phyloP scores from a whole-genome alignment of 1,140 invertebrate genomes.

The Homarus americanus region DNA sequence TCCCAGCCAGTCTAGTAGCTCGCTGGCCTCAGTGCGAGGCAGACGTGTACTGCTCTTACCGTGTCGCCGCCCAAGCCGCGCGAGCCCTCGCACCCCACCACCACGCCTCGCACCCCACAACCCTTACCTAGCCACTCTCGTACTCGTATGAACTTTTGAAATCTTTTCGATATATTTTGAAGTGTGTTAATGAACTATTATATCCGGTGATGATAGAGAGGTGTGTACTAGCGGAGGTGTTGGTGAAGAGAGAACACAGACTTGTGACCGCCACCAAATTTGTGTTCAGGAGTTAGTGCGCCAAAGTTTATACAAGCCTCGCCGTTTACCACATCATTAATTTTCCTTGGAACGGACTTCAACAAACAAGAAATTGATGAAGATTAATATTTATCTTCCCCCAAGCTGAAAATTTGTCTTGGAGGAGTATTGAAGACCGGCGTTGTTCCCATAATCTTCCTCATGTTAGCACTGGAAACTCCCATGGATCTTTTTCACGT shows the following conservation, averaged over 20 bases:
- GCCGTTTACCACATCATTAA: background rate
- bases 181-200: background rate
- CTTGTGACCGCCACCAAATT: background rate
- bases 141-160: background rate
- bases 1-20: slow-evolving; percentile 68
- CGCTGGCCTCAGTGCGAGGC: slow-evolving; percentile 53
- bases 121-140: background rate
- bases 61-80: slow-evolving; percentile 1
- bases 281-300: background rate
- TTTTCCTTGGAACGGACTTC: background rate
- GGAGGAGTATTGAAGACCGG: background rate
- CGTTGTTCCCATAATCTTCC: background rate
- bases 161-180: background rate
- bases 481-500: slow-evolving; percentile 70
- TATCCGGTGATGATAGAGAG: background rate
- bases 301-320: background rate
- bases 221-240: background rate
- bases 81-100: background rate
- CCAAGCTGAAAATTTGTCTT: slow-evolving; percentile 15
- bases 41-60: slow-evolving; percentile 58
- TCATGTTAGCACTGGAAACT: slow-evolving; percentile 67
- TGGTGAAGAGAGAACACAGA: background rate
- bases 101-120: background rate
- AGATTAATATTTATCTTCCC: slow-evolving; percentile 8
- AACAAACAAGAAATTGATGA: slow-evolving; percentile 2